These are phyloP conservation scores for Drosophila macrospina DNA, from an alignment of 2,888 invertebrate species.

Conservation along the genomic window DNA sequence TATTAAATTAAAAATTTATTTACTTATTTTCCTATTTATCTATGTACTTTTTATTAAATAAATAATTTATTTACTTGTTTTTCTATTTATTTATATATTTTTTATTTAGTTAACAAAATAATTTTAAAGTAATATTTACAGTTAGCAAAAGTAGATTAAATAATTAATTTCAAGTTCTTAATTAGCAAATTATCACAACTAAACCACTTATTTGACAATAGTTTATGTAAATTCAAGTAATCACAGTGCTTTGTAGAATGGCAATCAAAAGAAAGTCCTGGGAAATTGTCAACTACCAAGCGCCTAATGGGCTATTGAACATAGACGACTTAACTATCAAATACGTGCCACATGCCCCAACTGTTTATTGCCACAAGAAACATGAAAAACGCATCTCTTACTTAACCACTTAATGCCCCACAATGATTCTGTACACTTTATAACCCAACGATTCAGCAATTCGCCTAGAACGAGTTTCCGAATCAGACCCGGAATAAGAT, in stretches of 20 bases:
- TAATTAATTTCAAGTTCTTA: too few species aligned
- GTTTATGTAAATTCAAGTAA: neutral
- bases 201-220: too few species aligned
- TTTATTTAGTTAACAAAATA: too few species aligned
- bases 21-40: too few species aligned
- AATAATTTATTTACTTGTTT: too few species aligned
- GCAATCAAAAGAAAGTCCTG: neutral
- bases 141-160: too few species aligned
- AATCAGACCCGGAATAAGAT: conserved; percentile 2
- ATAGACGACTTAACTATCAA: conserved; percentile 23
- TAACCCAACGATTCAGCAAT: conserved; percentile 22
- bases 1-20: too few species aligned
- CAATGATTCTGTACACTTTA: conserved; percentile 51
- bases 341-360: conserved; percentile 42
- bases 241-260: neutral
- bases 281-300: neutral
- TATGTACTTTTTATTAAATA: too few species aligned
- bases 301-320: conserved; percentile 24
- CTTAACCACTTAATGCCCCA: conserved; percentile 45
- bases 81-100: too few species aligned
- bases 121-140: too few species aligned
- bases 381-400: conserved; percentile 72
- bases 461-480: conserved; percentile 6
- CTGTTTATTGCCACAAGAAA: conserved; percentile 36
- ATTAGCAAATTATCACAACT: too few species aligned